phyloP scores from a whole-genome alignment of 1,140 invertebrate genomes.

The Drosophila bifasciata region DNA sequence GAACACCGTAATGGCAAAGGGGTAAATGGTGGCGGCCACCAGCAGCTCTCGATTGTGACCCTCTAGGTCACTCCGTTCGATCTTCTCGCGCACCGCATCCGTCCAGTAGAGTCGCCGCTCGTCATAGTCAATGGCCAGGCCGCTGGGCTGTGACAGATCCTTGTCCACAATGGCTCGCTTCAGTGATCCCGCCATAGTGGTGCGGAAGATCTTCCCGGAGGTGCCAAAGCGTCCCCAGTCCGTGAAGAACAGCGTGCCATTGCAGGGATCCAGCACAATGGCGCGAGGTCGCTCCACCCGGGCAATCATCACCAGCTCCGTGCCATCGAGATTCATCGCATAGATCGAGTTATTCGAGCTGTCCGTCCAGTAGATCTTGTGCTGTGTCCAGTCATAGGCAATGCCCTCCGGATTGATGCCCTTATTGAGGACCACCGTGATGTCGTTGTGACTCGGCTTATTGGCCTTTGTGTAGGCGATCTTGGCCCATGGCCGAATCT shows the following conservation, averaged over 20 bases:
- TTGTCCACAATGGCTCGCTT: slow-evolving; percentile 95
- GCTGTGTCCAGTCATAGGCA: slow-evolving; percentile 98
- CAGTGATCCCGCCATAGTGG: slow-evolving; percentile 98
- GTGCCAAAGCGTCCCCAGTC: slow-evolving; percentile 97
- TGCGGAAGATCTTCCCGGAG: slow-evolving; percentile 96
- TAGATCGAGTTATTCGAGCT: slow-evolving; percentile 97
- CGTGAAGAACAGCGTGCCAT: slow-evolving; percentile 95
- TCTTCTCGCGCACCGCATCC: slow-evolving; percentile 98
- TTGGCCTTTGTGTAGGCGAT: slow-evolving; percentile 92
- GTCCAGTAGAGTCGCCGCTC: slow-evolving; percentile 98
- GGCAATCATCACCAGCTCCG: slow-evolving; percentile 96
- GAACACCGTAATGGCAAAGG: slow-evolving; percentile 97
- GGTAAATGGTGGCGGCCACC: slow-evolving; percentile 96
- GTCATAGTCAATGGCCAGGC: slow-evolving; percentile 97
- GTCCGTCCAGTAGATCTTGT: slow-evolving; percentile 99
- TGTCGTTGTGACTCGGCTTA: slow-evolving; percentile 86
- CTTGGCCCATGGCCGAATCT: slow-evolving; percentile 95
- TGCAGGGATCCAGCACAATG: slow-evolving; percentile 98
- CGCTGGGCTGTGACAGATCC: slow-evolving; percentile 97
- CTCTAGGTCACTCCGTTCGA: slow-evolving; percentile 96
- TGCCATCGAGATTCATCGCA: slow-evolving; percentile 95
- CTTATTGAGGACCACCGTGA: slow-evolving; percentile 91
- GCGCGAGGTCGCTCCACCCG: slow-evolving; percentile 96
- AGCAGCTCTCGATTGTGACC: slow-evolving; percentile 91
- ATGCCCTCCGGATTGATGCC: slow-evolving; percentile 97